phyloP scores from a whole-genome alignment of 2,888 invertebrate genomes.

The Lymantria monacha region DNA sequence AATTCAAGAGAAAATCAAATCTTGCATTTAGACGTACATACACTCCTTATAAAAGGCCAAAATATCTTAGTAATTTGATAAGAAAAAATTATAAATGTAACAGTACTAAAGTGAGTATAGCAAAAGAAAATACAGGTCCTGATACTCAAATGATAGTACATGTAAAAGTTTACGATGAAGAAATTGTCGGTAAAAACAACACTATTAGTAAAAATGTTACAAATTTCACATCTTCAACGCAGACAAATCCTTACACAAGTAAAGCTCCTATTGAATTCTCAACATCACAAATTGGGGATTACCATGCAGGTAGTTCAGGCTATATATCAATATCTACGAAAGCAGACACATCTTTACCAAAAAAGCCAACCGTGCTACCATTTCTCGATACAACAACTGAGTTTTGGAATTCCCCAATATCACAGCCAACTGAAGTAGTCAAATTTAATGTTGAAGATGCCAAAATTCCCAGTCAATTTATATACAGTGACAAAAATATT shows the following conservation, averaged over 20 bases:
- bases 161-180: conserved; percentile 80
- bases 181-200: conserved; percentile 24
- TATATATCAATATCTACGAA: conserved; percentile 50
- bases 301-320: conserved; percentile 69
- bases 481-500: conserved; percentile 34
- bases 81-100: conserved; percentile 17
- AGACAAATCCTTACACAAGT: conserved; percentile 36
- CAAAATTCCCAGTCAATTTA: conserved; percentile 61
- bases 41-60: conserved; percentile 44
- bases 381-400: conserved; percentile 46
- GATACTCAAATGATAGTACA: conserved; percentile 84
- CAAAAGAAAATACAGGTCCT: conserved; percentile 22
- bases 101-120: conserved; percentile 18
- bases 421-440: conserved; percentile 54
- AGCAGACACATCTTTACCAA: conserved; percentile 25
- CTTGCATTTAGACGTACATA: conserved; percentile 42
- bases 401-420: conserved; percentile 28
- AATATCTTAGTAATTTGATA: conserved; percentile 23
- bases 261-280: conserved; percentile 47
- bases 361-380: conserved; percentile 39
- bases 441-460: conserved; percentile 71
- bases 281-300: conserved; percentile 63
- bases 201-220: conserved; percentile 20
- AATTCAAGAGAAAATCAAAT: conserved; percentile 62
- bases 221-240: conserved; percentile 14